A percentile compares a stretch with the other conserved stretches of the same genome.
Conservation (phyloP, 2,888 invertebrate genomes). For the Andrena trimmerana region DNA sequence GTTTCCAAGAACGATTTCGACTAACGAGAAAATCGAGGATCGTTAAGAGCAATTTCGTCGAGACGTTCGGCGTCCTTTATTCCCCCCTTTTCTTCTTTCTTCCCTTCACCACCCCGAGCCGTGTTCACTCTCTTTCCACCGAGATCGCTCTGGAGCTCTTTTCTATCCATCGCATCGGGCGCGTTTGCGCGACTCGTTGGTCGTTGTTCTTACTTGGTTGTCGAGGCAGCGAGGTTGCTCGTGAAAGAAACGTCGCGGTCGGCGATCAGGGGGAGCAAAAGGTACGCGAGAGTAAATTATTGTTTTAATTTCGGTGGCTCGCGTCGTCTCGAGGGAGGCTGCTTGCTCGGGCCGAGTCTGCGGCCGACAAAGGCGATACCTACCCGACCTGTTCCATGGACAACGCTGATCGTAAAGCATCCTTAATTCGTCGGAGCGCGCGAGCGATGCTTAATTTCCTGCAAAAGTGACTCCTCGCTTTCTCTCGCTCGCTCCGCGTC, state of each 20-base stretch:
- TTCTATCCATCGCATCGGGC: no score
- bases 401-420: constrained; percentile 77
- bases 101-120: neutral
- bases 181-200: no score
- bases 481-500: constrained; percentile 46
- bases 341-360: neutral
- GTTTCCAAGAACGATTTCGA: constrained; percentile 75
- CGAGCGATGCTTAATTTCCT: constrained; percentile 60
- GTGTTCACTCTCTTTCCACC: neutral
- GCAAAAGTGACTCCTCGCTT: constrained; percentile 52
- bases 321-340: constrained; percentile 59
- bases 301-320: constrained; percentile 79
- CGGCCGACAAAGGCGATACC: constrained; percentile 20
- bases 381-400: constrained; percentile 70
- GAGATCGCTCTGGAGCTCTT: no score
- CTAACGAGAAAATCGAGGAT: constrained; percentile 82
- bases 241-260: constrained; percentile 2
- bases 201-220: no score
- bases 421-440: constrained; percentile 75
- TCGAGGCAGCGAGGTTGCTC: no score
- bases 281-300: constrained; percentile 77
- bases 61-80: constrained; percentile 70
- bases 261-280: constrained; percentile 15
- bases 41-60: constrained; percentile 80
- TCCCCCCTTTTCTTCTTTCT: constrained; percentile 47